A percentile compares a stretch with the other conserved stretches of the same genome.
These are phyloP conservation scores for Rhynchophorus ferrugineus DNA, from an alignment of 1,140 invertebrate genomes.

Conservation along the genomic window DNA sequence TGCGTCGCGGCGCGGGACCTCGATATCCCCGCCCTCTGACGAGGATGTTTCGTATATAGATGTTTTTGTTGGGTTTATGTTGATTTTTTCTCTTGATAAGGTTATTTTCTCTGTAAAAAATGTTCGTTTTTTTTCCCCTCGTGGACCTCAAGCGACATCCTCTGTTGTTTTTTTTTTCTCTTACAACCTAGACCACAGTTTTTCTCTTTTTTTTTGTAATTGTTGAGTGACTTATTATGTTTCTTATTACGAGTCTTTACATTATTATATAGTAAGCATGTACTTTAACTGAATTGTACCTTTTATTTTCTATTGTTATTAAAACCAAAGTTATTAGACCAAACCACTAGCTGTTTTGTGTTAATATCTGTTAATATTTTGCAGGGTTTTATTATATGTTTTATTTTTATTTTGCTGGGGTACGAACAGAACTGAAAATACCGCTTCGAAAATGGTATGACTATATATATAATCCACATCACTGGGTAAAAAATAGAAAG, in stretches of 20 bases:
- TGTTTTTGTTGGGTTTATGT: constrained; percentile 27
- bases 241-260: constrained; percentile 31
- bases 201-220: constrained; percentile 28
- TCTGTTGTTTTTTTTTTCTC: constrained; percentile 37
- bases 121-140: constrained; percentile 33
- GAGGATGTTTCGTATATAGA: constrained; percentile 35
- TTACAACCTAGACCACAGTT: constrained; percentile 31
- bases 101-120: constrained; percentile 13
- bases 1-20: no score
- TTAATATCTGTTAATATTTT: constrained; percentile 29
- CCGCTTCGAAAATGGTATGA: not conserved
- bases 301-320: constrained; percentile 41
- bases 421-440: constrained; percentile 15
- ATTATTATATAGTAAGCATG: constrained; percentile 36
- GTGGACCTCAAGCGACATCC: constrained; percentile 38
- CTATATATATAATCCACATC: no score
- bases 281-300: constrained; percentile 38
- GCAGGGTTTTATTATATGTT: constrained; percentile 27
- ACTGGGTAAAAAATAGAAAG: no score
- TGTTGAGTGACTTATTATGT: constrained; percentile 39
- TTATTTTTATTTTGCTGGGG: constrained; percentile 10
- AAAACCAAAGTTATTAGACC: constrained; percentile 41
- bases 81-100: constrained; percentile 24
- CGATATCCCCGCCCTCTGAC: no score
- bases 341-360: constrained; percentile 32